Evolutionary conservation across 2,797 vertebrate genomes (phyloP).

Genomic region (Amniataba percoides): DNA sequence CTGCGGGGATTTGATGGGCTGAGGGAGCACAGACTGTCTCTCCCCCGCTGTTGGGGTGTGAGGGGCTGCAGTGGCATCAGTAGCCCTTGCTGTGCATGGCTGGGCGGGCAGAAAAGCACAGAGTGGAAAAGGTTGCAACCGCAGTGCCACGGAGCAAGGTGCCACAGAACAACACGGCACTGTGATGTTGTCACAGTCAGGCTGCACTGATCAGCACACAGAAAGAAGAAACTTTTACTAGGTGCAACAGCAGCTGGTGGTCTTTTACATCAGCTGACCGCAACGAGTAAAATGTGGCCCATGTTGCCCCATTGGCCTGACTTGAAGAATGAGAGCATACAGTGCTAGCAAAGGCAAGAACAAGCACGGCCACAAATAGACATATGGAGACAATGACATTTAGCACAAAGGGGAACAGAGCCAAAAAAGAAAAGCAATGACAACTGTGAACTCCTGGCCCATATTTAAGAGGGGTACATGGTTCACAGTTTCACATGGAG

Average conservation of each 20-base stretch:
- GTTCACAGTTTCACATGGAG: constrained; percentile 83
- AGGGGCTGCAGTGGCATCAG: constrained; percentile 69
- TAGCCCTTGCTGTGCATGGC: constrained; percentile 64
- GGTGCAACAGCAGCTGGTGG: constrained; percentile 43
- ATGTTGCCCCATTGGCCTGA: constrained; percentile 1
- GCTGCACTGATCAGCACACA: constrained; percentile 3
- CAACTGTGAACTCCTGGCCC: constrained; percentile 75
- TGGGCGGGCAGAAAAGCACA: constrained; percentile 52
- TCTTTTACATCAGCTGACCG: constrained; percentile 57
- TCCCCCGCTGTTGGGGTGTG: constrained; percentile 62
- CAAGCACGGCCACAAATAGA: constrained; percentile 44
- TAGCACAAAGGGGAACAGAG: constrained; percentile 58
- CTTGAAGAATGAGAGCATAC: constrained; percentile 42
- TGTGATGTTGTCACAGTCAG: constrained; percentile 1
- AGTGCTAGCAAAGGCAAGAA: constrained; percentile 43
- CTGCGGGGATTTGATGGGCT: constrained; percentile 76
- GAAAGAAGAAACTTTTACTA: constrained; percentile 6
- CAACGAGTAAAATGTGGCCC: constrained; percentile 43
- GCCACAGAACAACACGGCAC: constrained; percentile 16
- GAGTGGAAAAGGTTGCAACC: constrained; percentile 56
- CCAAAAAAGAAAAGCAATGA: constrained; percentile 66
- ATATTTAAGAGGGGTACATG: constrained; percentile 79
- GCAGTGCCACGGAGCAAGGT: constrained; percentile 42
- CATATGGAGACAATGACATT: constrained; percentile 60
- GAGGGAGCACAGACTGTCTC: constrained; percentile 70